Conservation (phyloP, 2,797 vertebrate species). For the Alca torda region DNA sequence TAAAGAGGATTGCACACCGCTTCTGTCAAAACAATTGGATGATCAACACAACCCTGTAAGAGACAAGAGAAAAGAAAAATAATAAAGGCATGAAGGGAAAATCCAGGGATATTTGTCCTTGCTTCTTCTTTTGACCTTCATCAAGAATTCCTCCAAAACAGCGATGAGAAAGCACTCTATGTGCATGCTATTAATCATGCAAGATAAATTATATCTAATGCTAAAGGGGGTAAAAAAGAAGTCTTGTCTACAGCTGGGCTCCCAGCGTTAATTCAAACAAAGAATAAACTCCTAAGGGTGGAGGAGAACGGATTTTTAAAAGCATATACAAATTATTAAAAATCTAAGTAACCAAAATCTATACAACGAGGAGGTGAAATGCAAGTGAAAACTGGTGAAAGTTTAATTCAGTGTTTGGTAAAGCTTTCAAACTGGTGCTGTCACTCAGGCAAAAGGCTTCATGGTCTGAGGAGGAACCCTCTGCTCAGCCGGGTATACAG, state of each 20-base stretch:
- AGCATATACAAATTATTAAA: accelerated
- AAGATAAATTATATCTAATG: neutral
- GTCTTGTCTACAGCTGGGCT: neutral
- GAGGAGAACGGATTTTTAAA: neutral
- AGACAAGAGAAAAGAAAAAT: neutral
- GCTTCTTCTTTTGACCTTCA: neutral
- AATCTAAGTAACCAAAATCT: neutral
- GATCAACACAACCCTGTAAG: slow-evolving; percentile 85
- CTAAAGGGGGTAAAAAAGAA: neutral
- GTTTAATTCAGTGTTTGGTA: neutral
- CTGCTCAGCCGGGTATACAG: accelerated
- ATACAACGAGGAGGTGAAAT: accelerated
- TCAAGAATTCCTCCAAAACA: neutral
- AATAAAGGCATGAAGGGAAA: neutral
- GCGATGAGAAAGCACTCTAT: neutral
- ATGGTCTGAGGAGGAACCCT: accelerated
- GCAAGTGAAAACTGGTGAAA: accelerated
- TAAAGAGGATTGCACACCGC: slow-evolving; percentile 93
- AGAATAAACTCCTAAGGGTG: neutral
- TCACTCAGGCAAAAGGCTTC: accelerated
- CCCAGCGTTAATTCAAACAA: neutral
- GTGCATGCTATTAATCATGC: accelerated
- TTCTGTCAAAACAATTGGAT: slow-evolving; percentile 93
- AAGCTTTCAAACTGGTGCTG: neutral
- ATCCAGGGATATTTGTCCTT: neutral